A percentile compares a stretch with the other conserved stretches of the same genome.
Evolutionary conservation across 2,888 invertebrate genomes (phyloP).

Genomic region (Pterobdella sp.): DNA sequence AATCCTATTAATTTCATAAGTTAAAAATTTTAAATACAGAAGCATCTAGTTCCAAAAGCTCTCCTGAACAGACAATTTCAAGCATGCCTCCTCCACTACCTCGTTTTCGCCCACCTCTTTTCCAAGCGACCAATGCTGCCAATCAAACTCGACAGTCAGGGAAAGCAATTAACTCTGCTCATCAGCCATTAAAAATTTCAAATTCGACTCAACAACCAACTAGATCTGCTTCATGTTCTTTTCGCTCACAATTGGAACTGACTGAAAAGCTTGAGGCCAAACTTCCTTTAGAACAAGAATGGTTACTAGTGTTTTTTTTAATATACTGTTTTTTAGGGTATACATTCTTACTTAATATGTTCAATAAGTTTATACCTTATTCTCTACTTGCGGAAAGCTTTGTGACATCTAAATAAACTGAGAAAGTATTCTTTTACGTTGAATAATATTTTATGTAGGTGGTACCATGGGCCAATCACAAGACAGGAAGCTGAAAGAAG

Average conservation of each 20-base stretch:
- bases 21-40: conserved; percentile 14
- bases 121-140: background rate
- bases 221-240: background rate
- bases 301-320: background rate
- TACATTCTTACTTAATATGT: no score
- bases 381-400: no score
- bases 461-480: conserved; percentile 90
- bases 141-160: background rate
- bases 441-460: conserved; percentile 50
- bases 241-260: background rate
- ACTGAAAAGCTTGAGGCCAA: conserved; percentile 19
- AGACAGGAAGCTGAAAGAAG: conserved; percentile 83
- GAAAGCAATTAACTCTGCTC: conserved; percentile 6
- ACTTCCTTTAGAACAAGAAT: conserved; percentile 24
- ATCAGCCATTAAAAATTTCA: background rate
- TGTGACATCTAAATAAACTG: no score
- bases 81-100: background rate
- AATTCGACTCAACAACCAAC: background rate
- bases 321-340: background rate
- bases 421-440: background rate
- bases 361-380: no score
- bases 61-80: background rate
- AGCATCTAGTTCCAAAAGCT: background rate
- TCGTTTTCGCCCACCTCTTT: background rate
- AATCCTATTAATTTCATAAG: background rate